A percentile compares a stretch with the other conserved stretches of the same genome.
Conservation (phyloP, 2,797 vertebrate species). For the Pygocentrus nattereri region DNA sequence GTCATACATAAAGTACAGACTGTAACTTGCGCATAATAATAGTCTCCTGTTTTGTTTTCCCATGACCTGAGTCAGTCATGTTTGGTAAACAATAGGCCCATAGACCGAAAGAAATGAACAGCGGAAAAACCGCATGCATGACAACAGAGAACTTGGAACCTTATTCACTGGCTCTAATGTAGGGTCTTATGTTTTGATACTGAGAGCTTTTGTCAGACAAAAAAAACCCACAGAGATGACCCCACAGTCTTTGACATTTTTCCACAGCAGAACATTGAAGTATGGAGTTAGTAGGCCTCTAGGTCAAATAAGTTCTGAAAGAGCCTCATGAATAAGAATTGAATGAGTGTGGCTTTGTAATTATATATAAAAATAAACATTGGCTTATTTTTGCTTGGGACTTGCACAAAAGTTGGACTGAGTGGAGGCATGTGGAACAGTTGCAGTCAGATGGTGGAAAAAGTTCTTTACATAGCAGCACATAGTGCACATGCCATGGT, state of each 20-base stretch:
- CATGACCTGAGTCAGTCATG: background rate
- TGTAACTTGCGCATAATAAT: background rate
- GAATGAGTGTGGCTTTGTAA: background rate
- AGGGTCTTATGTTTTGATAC: background rate
- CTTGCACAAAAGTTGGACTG: conserved; percentile 10
- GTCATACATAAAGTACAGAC: background rate
- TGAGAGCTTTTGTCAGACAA: background rate
- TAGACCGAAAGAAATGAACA: background rate
- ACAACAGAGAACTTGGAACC: background rate
- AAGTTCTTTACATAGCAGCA: conserved; percentile 41
- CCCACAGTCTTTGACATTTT: conserved; percentile 11
- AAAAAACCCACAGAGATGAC: background rate
- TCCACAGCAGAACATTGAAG: background rate
- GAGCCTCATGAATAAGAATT: too few relatives aligned
- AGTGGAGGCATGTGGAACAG: conserved; percentile 34
- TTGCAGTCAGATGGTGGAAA: conserved; percentile 44
- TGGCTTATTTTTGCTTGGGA: conserved; percentile 19
- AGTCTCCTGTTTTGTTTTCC: background rate
- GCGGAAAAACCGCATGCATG: conserved; percentile 1
- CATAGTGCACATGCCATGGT: conserved; percentile 47
- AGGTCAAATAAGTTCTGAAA: background rate
- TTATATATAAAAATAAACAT: background rate
- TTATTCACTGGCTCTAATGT: background rate
- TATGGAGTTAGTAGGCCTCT: background rate
- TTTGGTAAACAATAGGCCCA: background rate